Conservation (phyloP, 2,113 vertebrate species). For the Poicephalus gulielmi region DNA sequence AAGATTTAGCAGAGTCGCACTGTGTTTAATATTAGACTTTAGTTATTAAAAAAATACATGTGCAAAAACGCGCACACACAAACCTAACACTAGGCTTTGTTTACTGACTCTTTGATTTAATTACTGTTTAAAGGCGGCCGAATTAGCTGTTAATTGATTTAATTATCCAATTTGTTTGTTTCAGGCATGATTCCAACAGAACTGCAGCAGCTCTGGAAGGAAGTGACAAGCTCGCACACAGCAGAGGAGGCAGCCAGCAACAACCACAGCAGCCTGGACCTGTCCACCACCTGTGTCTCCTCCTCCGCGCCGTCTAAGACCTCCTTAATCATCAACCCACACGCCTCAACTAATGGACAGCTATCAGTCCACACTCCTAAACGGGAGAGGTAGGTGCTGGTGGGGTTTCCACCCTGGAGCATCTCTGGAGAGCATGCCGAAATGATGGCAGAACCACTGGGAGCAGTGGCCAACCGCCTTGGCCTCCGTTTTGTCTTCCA, state of each 20-base stretch:
- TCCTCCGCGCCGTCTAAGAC: constrained; percentile 89
- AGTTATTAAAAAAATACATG: background rate
- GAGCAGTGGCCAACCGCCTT: background rate
- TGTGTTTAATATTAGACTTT: background rate
- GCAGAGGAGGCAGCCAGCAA: constrained; percentile 89
- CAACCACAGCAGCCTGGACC: constrained; percentile 90
- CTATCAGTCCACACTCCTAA: constrained; percentile 90
- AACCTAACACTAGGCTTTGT: constrained; percentile 89
- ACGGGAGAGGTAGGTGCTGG: constrained; percentile 87
- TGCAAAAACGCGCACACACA: background rate
- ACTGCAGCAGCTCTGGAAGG: constrained; percentile 99
- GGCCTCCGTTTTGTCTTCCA: background rate
- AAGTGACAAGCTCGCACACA: constrained; percentile 88
- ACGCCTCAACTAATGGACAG: constrained; percentile 93
- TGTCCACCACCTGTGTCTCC: constrained; percentile 84
- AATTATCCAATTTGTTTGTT: constrained; percentile 99
- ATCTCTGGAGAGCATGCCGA: rapidly evolving
- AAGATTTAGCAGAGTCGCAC: background rate
- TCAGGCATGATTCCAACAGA: constrained; percentile 99
- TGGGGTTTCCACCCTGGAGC: background rate
- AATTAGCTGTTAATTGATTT: constrained; percentile 99
- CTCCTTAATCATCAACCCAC: constrained; percentile 90
- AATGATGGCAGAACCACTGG: background rate
- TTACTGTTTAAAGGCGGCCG: constrained; percentile 91
- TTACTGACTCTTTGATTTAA: constrained; percentile 97